Evolutionary conservation across 1,140 invertebrate genomes (phyloP), one percentile per base, ranked within the genome.

Genomic region (Ephestia elutella): DNA sequence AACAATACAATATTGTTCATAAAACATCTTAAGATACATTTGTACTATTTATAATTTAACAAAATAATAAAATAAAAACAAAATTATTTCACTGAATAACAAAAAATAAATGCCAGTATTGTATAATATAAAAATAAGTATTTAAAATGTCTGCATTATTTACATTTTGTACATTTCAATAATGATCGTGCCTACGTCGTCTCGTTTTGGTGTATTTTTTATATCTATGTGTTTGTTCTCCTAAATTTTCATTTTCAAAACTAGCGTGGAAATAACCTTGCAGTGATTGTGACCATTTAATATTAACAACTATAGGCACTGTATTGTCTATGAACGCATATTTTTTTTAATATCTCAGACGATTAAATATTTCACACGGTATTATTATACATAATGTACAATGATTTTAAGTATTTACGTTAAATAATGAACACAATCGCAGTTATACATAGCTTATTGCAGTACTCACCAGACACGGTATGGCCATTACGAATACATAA

Each of bases 11-110:
- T 15, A 54, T 55, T 21, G 56, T 62, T 62, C 60, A 48, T 62
- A 62, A 54, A 63, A 68, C 65, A 32, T 61, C 78, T 82, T 80
- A 80, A 70, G 71, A 77, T 76, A 79, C 66, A 83, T 86, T 83
- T 83, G 80, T 86, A 83, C 80, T 86, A 78, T 86, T 70, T 73
- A 81, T 79, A 80, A 78, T 78, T 70, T 57, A 80, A 76, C 62
- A 65, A 62, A 81, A 70, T 66, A 61, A 70, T 62, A 61, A 66
- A 61, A 70, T 62, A 61, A 66, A 62, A 81, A 68, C 60, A 63
- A 70, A 63, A 64, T 60, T 60, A 67, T 66, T 67, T 56, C 66
- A 56, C 13, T 54, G 15, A 55, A 59, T 49, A 70, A 66, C 63
- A 66, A 65, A 80, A 68, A 65, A 32, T 32, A 75, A 75, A 75